These are phyloP conservation scores for Anabacerthia variegaticeps DNA, from an alignment of 2,797 vertebrate species.

Conservation along the genomic window DNA sequence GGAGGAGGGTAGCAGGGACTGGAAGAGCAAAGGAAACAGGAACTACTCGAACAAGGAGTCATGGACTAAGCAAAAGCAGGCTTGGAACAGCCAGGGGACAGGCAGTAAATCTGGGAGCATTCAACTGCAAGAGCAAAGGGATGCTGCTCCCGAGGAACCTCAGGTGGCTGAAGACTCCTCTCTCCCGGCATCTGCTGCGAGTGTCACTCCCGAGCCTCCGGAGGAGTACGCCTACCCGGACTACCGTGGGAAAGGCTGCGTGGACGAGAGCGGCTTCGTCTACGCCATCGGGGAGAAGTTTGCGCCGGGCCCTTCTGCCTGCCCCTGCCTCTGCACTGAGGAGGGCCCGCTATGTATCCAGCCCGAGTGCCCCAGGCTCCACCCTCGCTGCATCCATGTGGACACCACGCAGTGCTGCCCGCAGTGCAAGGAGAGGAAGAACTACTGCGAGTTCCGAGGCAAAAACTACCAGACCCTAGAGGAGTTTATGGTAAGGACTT, in stretches of 20 bases:
- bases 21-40: conserved; percentile 80
- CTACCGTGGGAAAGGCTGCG: conserved; percentile 96
- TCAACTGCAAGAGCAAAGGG: conserved; percentile 79
- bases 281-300: conserved; percentile 97
- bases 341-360: conserved; percentile 94
- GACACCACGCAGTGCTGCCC: conserved; percentile 98
- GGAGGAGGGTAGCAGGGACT: conserved; percentile 76
- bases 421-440: conserved; percentile 94
- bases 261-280: conserved; percentile 98
- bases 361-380: conserved; percentile 94
- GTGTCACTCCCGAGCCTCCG: conserved; percentile 81
- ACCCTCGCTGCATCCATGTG: conserved; percentile 94
- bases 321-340: conserved; percentile 98
- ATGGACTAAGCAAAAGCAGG: conserved; percentile 78
- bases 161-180: conserved; percentile 69
- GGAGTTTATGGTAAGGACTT: conserved; percentile 94
- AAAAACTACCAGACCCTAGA: conserved; percentile 91
- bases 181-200: conserved; percentile 78
- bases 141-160: conserved; percentile 75
- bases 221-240: conserved; percentile 97
- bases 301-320: conserved; percentile 92
- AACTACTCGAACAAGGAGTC: conserved; percentile 76
- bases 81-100: conserved; percentile 75
- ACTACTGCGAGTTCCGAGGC: conserved; percentile 95
- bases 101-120: conserved; percentile 75